Evolutionary conservation across 2,113 vertebrate species (phyloP), one percentile per base, ranked within the genome.

Genomic region (Rynchops niger): DNA sequence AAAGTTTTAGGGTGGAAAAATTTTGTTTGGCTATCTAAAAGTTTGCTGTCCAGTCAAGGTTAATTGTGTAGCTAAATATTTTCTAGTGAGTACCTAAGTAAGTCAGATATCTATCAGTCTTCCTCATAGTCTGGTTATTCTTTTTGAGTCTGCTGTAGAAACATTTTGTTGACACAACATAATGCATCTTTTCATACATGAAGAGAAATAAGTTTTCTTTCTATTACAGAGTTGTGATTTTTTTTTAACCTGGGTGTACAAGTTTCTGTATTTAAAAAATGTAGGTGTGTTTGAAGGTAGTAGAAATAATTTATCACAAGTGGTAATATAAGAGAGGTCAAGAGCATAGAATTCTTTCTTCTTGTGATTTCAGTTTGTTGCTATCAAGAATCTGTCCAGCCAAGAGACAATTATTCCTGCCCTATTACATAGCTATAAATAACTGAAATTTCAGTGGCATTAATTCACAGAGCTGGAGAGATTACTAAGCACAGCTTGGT

Each of bases 121-220:
- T 88, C 30, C 20, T 82, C 26, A 40, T 55, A 69, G 67, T 88
- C 45, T 87, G 34, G 11, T 72, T 66, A 21, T 43, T 66, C 53
- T 70, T 95, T 94, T 55, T 55, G 50, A 69, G 55, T 77, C 38
- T 74, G 20, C 7, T 81, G 11, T 26, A 78, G 29, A 86, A 88
- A 56, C 12, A 36, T 2, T 82, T 17, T 0, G 4, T 70, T 3
- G 4, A 43, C 74, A 17, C n/a, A 71, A 47, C 0, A 1, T 27
- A 59, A 78, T 30, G 9, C 3, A 5, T 59, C 6, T 73, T 84
- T 83, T 88, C 55, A 73, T 14, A 29, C 25, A 10, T 34, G 19
- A 86, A 73, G 67, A 73, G 2, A 70, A 65, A 49, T 40, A 2
- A 62, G 4, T n/a, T 82, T 83, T 65, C 15, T 72, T 92, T 84